Base-by-base conservation (phyloP, 2,113 vertebrate genomes). In the Ochotona curzoniae region DNA sequence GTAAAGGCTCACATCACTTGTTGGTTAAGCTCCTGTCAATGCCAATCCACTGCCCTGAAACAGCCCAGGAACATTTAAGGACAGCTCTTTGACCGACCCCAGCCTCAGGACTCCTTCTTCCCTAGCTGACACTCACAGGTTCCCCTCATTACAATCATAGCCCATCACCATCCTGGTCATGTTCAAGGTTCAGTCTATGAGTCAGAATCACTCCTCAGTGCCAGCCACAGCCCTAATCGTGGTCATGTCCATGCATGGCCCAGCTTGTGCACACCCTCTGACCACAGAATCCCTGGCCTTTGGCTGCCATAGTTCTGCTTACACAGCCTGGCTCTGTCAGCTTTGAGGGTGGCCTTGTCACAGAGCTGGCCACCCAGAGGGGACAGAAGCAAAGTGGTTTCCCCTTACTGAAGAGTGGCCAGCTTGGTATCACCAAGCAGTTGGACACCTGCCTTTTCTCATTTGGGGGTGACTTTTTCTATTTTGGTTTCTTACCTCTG, bases 221-320 rank as follows among this genome's bases (percentile, higher is more conserved):
- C 0, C 44, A 63, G 38, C 5, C 1, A 6, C 2, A 73, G 35
- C 35, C 20, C 54, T 14, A 51, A 30, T 8, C 61, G 28, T 13
- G 1, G 2, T 1, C 0, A 0, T 2, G 28, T n/a, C 66, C 67
- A 7, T 0, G 2, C 15, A 12, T 1, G 0, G 8, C 8, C 57
- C 71, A 47, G 35, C 47, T 67, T 14, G 6, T 17, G 17, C 23
- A 38, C 23, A 54, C 4, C 61, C 54, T 57, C 54, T 57, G 54
- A 14, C 17, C 67, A 28, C 25, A 25, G 63, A 44, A 69, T 30
- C 44, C 20, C 0, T 0, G 21, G 5, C n/a, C n/a, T n/a, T 73
- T 32, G 70, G n/a, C 26, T 30, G 83, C 35, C 26, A n/a, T 7
- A 7, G 4, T 8, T 54, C 11, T 0, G 10, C 30, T 0, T 8